phyloP scores from a whole-genome alignment of 2,113 vertebrate genomes.

The Daubentonia madagascariensis region DNA sequence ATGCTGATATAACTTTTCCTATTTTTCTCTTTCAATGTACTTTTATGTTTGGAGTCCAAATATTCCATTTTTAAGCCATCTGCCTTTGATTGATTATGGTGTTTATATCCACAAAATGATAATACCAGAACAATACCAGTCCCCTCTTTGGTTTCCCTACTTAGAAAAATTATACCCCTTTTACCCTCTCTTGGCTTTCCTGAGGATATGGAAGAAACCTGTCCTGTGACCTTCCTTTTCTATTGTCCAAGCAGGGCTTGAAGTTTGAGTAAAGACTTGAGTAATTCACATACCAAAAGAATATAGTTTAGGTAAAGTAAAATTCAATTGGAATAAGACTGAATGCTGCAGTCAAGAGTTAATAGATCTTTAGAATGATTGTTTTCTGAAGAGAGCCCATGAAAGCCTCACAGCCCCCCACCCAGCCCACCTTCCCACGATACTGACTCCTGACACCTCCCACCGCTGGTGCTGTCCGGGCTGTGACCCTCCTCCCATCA shows the following conservation, averaged over 20 bases:
- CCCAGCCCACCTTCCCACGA: neutral
- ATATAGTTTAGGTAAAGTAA: neutral
- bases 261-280: neutral
- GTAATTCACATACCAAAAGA: neutral
- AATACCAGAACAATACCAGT: neutral
- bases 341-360: neutral
- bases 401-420: rapidly evolving
- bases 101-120: neutral
- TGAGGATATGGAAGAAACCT: neutral
- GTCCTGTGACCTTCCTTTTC: neutral
- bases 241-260: neutral
- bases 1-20: neutral
- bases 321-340: neutral
- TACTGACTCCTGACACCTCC: neutral
- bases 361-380: neutral
- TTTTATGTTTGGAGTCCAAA: neutral
- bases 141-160: neutral
- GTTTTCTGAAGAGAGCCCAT: neutral
- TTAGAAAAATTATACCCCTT: neutral
- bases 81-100: neutral
- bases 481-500: neutral
- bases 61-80: neutral
- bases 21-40: neutral
- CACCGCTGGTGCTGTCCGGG: rapidly evolving
- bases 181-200: neutral